These are phyloP conservation scores for Chydorus sphaericus DNA, from an alignment of 2,888 invertebrate species.

Conservation along the genomic window DNA sequence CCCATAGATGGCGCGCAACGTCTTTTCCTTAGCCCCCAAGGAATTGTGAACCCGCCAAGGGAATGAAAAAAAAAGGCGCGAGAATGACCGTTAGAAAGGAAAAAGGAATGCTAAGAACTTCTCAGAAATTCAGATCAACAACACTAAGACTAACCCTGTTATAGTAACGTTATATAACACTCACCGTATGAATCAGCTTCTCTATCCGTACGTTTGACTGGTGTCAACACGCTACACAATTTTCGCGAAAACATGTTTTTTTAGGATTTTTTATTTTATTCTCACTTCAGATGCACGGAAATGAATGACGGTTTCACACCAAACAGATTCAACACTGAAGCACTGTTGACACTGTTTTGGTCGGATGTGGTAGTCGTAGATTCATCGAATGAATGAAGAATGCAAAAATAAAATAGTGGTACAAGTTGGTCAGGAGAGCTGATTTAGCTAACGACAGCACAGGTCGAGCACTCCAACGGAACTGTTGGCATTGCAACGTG, in stretches of 20 bases:
- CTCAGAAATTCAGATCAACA: neutral
- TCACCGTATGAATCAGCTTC: neutral
- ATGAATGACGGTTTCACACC: neutral
- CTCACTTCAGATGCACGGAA: neutral
- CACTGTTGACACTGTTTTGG: neutral
- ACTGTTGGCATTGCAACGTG: neutral
- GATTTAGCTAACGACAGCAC: no score
- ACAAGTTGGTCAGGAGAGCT: neutral
- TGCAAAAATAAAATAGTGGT: neutral
- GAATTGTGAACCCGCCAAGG: no score
- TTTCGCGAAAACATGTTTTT: neutral
- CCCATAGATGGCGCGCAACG: conserved; percentile 5
- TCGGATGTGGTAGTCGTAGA: neutral
- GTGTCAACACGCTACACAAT: conserved; percentile 1
- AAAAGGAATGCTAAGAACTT: neutral
- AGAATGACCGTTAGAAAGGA: no score
- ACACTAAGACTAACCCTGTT: neutral
- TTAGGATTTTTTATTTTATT: no score
- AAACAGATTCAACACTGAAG: neutral
- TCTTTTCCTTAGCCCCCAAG: neutral
- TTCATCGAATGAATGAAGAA: neutral
- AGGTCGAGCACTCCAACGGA: conserved; percentile 8
- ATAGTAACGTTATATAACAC: no score
- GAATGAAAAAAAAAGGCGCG: no score
- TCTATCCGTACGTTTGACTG: neutral